These are phyloP conservation scores for Biston betularia DNA, from an alignment of 2,888 invertebrate genomes.

Conservation along the genomic window DNA sequence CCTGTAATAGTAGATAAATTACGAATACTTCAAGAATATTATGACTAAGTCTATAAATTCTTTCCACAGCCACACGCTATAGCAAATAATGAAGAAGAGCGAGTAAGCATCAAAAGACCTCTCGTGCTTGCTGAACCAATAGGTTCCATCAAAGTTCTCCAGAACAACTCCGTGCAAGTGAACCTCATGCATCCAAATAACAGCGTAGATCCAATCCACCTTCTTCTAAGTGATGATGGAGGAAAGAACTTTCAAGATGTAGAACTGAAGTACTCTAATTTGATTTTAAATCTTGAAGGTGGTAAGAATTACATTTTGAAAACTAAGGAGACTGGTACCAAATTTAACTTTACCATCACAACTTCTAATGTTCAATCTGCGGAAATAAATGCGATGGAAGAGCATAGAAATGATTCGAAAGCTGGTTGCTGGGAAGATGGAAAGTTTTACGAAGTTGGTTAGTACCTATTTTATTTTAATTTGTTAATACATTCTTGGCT, in stretches of 20 bases:
- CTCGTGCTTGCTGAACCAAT: constrained; percentile 75
- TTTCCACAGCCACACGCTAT: constrained; percentile 50
- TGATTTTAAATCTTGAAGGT: constrained; percentile 76
- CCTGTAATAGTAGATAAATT: too few species aligned
- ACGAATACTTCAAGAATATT: neutral
- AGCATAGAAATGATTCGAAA: constrained; percentile 54
- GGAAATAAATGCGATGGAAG: constrained; percentile 57
- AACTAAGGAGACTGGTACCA: constrained; percentile 79
- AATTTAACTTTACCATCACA: constrained; percentile 80
- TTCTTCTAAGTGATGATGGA: constrained; percentile 74
- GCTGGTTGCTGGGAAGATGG: constrained; percentile 73
- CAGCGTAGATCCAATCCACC: constrained; percentile 71
- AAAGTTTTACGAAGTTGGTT: constrained; percentile 73
- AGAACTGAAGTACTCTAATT: constrained; percentile 71
- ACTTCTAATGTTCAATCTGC: constrained; percentile 51
- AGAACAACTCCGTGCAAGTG: constrained; percentile 81
- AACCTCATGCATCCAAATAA: constrained; percentile 73
- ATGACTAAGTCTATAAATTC: neutral
- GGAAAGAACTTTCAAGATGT: constrained; percentile 72
- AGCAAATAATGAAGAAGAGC: constrained; percentile 53
- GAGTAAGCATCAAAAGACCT: constrained; percentile 57
- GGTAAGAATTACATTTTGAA: constrained; percentile 79
- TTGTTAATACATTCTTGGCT: too few species aligned
- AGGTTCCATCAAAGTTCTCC: constrained; percentile 76
- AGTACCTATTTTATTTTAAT: constrained; percentile 45